These are phyloP conservation scores for Dipodomys spectabilis DNA, from an alignment of 2,113 vertebrate species.

Conservation along the genomic window DNA sequence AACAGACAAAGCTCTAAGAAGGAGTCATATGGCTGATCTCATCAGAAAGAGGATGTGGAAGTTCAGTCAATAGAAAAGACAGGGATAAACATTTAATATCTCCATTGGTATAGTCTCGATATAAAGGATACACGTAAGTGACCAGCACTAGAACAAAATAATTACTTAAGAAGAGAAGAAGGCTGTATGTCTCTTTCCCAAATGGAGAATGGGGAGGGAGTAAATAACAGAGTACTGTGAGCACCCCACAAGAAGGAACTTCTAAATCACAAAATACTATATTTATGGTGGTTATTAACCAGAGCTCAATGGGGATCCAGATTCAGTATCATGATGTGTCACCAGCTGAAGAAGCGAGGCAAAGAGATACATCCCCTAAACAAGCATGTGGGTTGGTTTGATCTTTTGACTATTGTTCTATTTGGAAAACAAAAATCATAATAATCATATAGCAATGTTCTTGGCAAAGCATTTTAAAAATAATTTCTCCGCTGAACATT, in stretches of 20 bases:
- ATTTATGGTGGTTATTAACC: constrained; percentile 30
- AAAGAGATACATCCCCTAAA: constrained; percentile 69
- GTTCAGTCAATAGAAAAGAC: neutral
- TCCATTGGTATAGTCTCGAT: no score
- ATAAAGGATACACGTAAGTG: neutral
- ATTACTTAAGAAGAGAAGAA: neutral
- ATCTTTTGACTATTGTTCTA: constrained; percentile 79
- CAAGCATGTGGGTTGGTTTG: constrained; percentile 69
- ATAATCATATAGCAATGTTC: constrained; percentile 79
- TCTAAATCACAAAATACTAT: constrained; percentile 10
- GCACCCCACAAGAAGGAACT: neutral
- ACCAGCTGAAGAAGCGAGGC: constrained; percentile 10
- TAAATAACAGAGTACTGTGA: neutral
- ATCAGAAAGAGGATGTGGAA: neutral
- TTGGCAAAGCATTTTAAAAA: constrained; percentile 68
- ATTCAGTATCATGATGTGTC: constrained; percentile 52
- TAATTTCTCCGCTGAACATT: constrained; percentile 64
- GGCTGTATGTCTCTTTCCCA: neutral
- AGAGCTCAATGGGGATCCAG: constrained; percentile 44
- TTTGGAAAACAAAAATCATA: constrained; percentile 74
- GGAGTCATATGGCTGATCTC: neutral
- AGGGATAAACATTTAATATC: neutral
- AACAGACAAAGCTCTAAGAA: neutral
- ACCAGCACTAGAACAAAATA: neutral
- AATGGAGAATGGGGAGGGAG: neutral